phyloP scores from a whole-genome alignment of 2,797 vertebrate genomes.

The Tapirus indicus region DNA sequence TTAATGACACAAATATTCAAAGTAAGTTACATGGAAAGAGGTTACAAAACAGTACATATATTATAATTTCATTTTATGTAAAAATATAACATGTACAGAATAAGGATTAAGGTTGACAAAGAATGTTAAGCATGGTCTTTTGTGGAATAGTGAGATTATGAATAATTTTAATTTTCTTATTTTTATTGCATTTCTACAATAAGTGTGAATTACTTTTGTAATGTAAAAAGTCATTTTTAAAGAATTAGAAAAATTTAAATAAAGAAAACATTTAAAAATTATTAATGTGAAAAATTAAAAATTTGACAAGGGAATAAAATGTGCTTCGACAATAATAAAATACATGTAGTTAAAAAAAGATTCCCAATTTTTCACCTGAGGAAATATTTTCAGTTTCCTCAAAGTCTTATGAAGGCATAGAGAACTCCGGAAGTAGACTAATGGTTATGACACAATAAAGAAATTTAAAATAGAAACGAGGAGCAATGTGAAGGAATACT shows the following conservation, averaged over 20 bases:
- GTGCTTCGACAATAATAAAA: not conserved
- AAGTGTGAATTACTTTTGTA: slow-evolving; percentile 18
- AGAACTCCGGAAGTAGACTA: not conserved
- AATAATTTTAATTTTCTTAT: slow-evolving; percentile 35
- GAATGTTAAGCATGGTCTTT: not conserved
- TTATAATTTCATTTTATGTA: not conserved
- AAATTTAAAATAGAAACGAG: slow-evolving; percentile 6
- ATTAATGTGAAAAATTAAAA: not conserved
- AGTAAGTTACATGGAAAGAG: not conserved
- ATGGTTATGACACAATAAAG: not conserved
- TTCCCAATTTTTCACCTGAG: not conserved
- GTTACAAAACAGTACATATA: not conserved
- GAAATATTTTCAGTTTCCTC: slow-evolving; percentile 23
- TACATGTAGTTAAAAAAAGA: not conserved
- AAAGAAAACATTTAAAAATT: not conserved
- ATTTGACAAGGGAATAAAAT: not conserved
- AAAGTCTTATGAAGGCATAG: not conserved
- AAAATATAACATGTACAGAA: not conserved
- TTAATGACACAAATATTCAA: slow-evolving; percentile 39
- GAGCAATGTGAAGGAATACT: not conserved
- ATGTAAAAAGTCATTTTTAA: slow-evolving; percentile 20
- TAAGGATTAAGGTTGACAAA: not conserved
- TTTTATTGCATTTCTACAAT: not conserved
- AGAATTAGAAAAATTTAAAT: not conserved
- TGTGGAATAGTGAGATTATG: not conserved